phyloP scores from a whole-genome alignment of 2,113 vertebrate species.

The Zosterops borbonicus region DNA sequence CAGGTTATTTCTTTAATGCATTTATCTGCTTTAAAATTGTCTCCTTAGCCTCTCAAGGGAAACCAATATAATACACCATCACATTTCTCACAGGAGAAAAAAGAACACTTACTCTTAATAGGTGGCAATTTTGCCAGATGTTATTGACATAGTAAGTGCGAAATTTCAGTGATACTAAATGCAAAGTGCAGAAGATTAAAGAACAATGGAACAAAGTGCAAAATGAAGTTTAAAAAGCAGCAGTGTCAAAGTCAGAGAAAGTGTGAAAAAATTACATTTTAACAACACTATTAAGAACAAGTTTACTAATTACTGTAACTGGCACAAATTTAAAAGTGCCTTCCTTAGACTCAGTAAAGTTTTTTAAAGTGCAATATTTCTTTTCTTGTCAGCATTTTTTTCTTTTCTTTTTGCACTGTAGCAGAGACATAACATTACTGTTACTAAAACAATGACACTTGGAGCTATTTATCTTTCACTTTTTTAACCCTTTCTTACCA shows the following conservation, averaged over 20 bases:
- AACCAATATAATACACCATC: slow-evolving; percentile 86
- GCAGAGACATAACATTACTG: slow-evolving; percentile 40
- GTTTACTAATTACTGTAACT: slow-evolving; percentile 82
- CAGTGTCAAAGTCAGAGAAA: slow-evolving; percentile 82
- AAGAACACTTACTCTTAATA: slow-evolving; percentile 97
- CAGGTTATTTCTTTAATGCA: slow-evolving; percentile 85
- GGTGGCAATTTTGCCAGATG: slow-evolving; percentile 99
- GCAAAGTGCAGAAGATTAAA: slow-evolving; percentile 96
- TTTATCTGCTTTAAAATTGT: slow-evolving; percentile 86
- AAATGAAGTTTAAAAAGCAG: slow-evolving; percentile 81
- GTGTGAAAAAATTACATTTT: slow-evolving; percentile 81
- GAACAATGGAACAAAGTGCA: slow-evolving; percentile 90
- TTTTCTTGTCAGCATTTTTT: slow-evolving; percentile 56
- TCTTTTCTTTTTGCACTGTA: slow-evolving; percentile 27
- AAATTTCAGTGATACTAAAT: slow-evolving; percentile 92
- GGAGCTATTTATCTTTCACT: slow-evolving; percentile 20
- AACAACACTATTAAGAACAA: slow-evolving; percentile 74
- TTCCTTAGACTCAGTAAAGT: slow-evolving; percentile 65
- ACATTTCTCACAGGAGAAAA: slow-evolving; percentile 88
- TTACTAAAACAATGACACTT: slow-evolving; percentile 51
- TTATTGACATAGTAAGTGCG: slow-evolving; percentile 99
- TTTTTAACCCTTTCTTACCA: slow-evolving; percentile 47
- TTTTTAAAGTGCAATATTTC: slow-evolving; percentile 58
- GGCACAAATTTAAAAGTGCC: slow-evolving; percentile 73
- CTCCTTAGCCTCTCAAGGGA: slow-evolving; percentile 86